Base-by-base conservation (phyloP, 2,113 vertebrate genomes). In the Tragelaphus imberbis region DNA sequence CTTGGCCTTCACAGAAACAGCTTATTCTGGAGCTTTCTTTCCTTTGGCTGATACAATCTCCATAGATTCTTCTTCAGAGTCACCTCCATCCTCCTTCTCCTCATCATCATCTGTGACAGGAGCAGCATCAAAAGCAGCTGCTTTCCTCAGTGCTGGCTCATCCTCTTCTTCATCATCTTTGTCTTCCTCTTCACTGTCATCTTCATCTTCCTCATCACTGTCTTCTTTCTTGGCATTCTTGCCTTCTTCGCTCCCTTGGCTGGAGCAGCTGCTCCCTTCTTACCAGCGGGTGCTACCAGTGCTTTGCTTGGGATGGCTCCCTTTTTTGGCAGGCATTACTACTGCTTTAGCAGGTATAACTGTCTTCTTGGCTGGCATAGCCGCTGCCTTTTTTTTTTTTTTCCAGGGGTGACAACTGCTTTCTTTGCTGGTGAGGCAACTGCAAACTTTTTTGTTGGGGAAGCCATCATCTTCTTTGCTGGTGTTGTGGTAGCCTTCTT, bases 51-150 rank as follows among this genome's bases (percentile, higher is more conserved):
- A 36, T 23, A 71, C 19, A 2, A 98, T 99, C 77, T 99, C 99
- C 99, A 99, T 99, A 63, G 98, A 97, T 97, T 99, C 99, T 58
- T 99, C 99, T 68, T 99, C 99, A 28, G 99, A 99, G 6, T 99
- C 99, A 30, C 96, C 96, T 3, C 97, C 95, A 0, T 97, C 98
- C 0, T 98, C 97, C 0, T 98, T 96, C 0, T 97, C 56, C 0
- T 33, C 97, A 0, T 97, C 63, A 65, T 0, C 97, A 17, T 98
- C 97, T 8, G 96, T 97, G 33, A 68, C 91, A 49, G 96, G 84
- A 27, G 97, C 71, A 40, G 44, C 84, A 79, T 3, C 75, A 12
- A 71, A 71, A 47, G 53, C 82, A 44, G 94, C 68, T 71, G 91
- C 59, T 84, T 97, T 97, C 25, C 95, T 79, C 82, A 94, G 65